A percentile compares a stretch with the other conserved stretches of the same genome.
Conservation (phyloP, 2,113 vertebrate species). For the Caracal caracal region DNA sequence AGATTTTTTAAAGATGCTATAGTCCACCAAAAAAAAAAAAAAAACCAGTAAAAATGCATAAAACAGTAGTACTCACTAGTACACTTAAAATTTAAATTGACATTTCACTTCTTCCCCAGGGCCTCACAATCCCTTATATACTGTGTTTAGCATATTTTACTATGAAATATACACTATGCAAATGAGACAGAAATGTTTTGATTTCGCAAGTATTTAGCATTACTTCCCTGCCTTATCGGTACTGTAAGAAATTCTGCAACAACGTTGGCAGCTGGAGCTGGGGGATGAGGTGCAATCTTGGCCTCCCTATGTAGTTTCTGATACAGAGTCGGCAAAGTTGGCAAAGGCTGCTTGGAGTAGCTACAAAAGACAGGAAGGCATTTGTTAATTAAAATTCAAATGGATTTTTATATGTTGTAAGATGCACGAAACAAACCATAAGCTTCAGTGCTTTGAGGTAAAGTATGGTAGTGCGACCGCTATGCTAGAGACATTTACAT, state of each 20-base stretch:
- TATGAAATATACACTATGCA: constrained; percentile 53
- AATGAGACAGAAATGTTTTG: constrained; percentile 44
- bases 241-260: constrained; percentile 93
- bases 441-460: not conserved
- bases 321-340: constrained; percentile 94
- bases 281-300: constrained; percentile 91
- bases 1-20: constrained; percentile 66
- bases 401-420: not conserved
- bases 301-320: constrained; percentile 90
- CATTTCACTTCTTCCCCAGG: constrained; percentile 35
- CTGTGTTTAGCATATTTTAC: constrained; percentile 65
- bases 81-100: constrained; percentile 45
- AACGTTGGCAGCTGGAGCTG: constrained; percentile 93
- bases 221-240: constrained; percentile 87
- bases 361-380: constrained; percentile 79
- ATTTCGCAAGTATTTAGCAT: constrained; percentile 51
- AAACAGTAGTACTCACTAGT: constrained; percentile 61
- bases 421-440: not conserved
- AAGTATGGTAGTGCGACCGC: not conserved
- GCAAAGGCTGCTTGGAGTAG: constrained; percentile 91
- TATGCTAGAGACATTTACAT: not conserved
- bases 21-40: not conserved
- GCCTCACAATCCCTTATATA: constrained; percentile 41
- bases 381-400: not conserved
- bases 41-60: constrained; percentile 4